Base-by-base conservation (phyloP, 2,888 invertebrate species). In the Xestia xanthographa region DNA sequence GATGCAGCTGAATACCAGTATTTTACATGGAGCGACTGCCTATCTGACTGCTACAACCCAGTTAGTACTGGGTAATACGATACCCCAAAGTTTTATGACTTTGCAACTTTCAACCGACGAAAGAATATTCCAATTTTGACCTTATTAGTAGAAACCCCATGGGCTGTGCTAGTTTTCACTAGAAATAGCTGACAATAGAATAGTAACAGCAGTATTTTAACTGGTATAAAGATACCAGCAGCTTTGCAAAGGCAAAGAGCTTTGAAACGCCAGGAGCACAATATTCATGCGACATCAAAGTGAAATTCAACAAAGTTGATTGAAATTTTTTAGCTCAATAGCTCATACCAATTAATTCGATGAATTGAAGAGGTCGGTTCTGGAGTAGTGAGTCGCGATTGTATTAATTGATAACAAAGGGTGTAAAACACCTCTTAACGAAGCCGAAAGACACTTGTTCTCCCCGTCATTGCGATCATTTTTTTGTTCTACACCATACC, bases 261-360 rank as follows among this genome's bases (percentile, higher is more conserved):
- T 75, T 73, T 86, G 74, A 45, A 74, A 86, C 53, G 50, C 56
- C 60, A 71, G 48, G 22, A 86, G 38, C 58, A 74, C 70, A 67
- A 81, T 75, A 83, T 84, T 76, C 60, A 29, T 20, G 60, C 45
- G 70, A 67, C 62, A 34, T 79, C 85, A 84, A 86, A 77, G 71
- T 43, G 66, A 72, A 63, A 81, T 69, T 70, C 60, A 53, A 34
- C 66, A 81, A 17, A 45, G 72, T 58, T 76, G 70, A 80, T 86
- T 76, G 69, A 34, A 83, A 71, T 79, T 12, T 77, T 75, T 70
- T 53, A 63, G 38, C 38, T 41, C 38, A n/a, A 38, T 20, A 75
- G 38, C 53, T 58, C 50, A 43, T 65, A 60, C 66, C 26, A 48
- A 70, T 72, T 76, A 41, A 34, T 75, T 29, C 29, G 29, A 71